A percentile compares a stretch with the other conserved stretches of the same genome.
phyloP scores from a whole-genome alignment of 1,140 invertebrate genomes.

The Heliconius eleuchia region DNA sequence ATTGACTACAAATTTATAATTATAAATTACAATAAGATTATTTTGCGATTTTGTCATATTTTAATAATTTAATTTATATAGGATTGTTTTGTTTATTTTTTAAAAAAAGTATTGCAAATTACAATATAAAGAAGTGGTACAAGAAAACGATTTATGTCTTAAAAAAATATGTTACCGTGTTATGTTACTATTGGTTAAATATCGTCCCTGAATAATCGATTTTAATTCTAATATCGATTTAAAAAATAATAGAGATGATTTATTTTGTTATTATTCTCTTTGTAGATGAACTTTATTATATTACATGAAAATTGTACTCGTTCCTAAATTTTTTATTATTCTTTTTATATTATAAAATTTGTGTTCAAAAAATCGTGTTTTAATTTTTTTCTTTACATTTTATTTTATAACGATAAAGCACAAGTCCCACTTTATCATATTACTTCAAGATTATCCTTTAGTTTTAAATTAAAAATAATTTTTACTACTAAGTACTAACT shows the following conservation, averaged over 20 bases:
- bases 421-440: no score
- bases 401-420: no score
- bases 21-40: not conserved
- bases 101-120: not conserved
- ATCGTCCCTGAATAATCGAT: slow-evolving; percentile 10
- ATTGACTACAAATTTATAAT: not conserved
- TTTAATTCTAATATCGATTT: not conserved
- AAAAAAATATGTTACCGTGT: slow-evolving; percentile 1
- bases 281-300: not conserved
- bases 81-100: not conserved
- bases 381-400: no score
- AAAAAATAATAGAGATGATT: not conserved
- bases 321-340: no score
- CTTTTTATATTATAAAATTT: no score
- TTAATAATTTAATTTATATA: not conserved
- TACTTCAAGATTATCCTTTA: no score
- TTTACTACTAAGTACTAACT: no score
- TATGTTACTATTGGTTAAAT: slow-evolving; percentile 18
- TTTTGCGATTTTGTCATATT: not conserved
- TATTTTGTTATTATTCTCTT: not conserved
- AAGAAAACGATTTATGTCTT: not conserved
- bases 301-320: no score
- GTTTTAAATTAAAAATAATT: no score
- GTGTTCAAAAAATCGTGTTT: no score
- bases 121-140: not conserved